Conservation (phyloP, 2,113 vertebrate genomes). For the Laticauda laticaudata region DNA sequence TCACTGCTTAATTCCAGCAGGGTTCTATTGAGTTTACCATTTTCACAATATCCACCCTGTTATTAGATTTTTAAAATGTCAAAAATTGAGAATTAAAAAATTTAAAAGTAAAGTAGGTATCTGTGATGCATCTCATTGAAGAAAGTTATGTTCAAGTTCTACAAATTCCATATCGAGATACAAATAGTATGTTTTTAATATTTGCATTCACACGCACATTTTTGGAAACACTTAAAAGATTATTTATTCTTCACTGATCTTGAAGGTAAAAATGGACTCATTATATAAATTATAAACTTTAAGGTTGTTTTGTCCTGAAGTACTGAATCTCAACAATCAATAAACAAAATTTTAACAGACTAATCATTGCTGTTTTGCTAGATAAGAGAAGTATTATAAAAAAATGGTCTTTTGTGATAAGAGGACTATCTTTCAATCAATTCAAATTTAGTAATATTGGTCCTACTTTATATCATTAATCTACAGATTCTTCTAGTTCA, state of each 20-base stretch:
- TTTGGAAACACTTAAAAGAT: background rate
- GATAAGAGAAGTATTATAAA: background rate
- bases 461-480: background rate
- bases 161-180: slow-evolving; percentile 5
- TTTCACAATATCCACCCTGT: slow-evolving; percentile 17
- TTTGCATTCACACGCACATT: background rate
- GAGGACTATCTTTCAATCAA: background rate
- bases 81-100: background rate
- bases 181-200: background rate
- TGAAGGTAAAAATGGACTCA: background rate
- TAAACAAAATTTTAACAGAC: background rate
- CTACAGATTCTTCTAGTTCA: too few species aligned
- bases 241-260: background rate
- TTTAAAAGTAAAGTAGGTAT: background rate
- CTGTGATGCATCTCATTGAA: background rate
- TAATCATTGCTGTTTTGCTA: background rate
- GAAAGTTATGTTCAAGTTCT: slow-evolving; percentile 23
- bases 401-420: background rate
- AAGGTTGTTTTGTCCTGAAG: background rate
- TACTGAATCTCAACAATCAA: background rate
- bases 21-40: slow-evolving; percentile 26
- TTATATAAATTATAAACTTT: background rate
- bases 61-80: slow-evolving; percentile 36
- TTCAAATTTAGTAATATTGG: too few species aligned
- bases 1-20: slow-evolving; percentile 18